A percentile compares a stretch with the other conserved stretches of the same genome.
phyloP scores from a whole-genome alignment of 2,888 invertebrate genomes.

The Trisateles emortualis region DNA sequence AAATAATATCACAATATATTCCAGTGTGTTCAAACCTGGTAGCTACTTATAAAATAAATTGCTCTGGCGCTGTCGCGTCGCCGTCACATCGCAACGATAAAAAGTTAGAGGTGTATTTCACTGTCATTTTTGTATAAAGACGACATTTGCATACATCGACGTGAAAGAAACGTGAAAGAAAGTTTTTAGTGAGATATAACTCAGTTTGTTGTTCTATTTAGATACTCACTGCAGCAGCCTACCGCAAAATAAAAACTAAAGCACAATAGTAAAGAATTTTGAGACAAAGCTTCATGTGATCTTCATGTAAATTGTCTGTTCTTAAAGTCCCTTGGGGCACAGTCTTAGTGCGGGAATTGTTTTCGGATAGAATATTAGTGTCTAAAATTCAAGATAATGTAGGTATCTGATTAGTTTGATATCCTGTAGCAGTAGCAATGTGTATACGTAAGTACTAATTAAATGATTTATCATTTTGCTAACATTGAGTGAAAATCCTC shows the following conservation, averaged over 20 bases:
- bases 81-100: slow-evolving; percentile 20
- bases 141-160: slow-evolving; percentile 26
- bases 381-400: no score
- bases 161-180: slow-evolving; percentile 19
- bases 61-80: slow-evolving; percentile 6
- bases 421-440: no score
- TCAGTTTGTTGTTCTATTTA: slow-evolving; percentile 7
- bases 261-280: not conserved
- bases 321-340: no score
- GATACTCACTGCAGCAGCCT: not conserved
- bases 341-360: no score
- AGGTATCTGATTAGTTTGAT: no score
- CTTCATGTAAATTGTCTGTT: no score
- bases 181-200: slow-evolving; percentile 12
- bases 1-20: slow-evolving; percentile 8
- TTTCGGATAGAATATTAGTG: no score
- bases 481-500: no score
- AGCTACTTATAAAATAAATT: slow-evolving; percentile 22
- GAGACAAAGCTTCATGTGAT: no score
- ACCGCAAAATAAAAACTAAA: no score
- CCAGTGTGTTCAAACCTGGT: slow-evolving; percentile 1
- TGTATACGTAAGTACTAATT: no score
- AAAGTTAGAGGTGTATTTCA: slow-evolving; percentile 24
- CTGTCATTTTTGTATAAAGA: slow-evolving; percentile 20
- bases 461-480: no score